Evolutionary conservation across 2,888 invertebrate species (phyloP).

Genomic region (Epistrophella euchroma): DNA sequence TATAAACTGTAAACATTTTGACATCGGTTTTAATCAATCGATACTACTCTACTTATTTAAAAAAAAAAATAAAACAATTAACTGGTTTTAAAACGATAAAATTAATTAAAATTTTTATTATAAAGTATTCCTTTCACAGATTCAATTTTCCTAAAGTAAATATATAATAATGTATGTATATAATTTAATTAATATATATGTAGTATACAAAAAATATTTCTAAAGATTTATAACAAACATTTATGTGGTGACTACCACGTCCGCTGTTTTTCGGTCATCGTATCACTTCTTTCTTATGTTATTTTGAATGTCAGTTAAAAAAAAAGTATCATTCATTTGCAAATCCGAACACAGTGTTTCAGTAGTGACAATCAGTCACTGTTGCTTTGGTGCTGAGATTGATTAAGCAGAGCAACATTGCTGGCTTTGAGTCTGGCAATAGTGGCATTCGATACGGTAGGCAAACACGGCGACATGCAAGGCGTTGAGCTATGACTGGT

Average conservation of each 20-base stretch:
- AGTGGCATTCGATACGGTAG: slow-evolving; percentile 84
- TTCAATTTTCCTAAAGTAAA: slow-evolving; percentile 69
- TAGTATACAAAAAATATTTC: slow-evolving; percentile 59
- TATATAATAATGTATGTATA: slow-evolving; percentile 21
- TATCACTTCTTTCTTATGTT: slow-evolving; percentile 3
- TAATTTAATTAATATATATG: slow-evolving; percentile 50
- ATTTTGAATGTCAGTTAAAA: slow-evolving; percentile 21
- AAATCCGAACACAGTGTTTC: slow-evolving; percentile 62
- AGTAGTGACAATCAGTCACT: slow-evolving; percentile 72
- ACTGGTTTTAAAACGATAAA: slow-evolving; percentile 22
- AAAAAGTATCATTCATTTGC: slow-evolving; percentile 53
- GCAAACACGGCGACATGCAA: slow-evolving; percentile 89
- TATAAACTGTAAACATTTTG: too few species aligned
- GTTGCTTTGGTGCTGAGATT: slow-evolving; percentile 80
- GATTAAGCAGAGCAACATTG: slow-evolving; percentile 87
- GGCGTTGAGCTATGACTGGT: slow-evolving; percentile 91
- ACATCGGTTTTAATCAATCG: neutral
- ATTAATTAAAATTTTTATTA: slow-evolving; percentile 52
- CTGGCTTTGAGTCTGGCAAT: slow-evolving; percentile 86
- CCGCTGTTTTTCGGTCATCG: slow-evolving; percentile 4
- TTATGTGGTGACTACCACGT: slow-evolving; percentile 14
- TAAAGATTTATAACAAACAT: slow-evolving; percentile 64
- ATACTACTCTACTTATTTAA: neutral
- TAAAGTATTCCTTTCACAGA: slow-evolving; percentile 63
- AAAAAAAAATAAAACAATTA: neutral